Conservation (phyloP, 2,113 vertebrate species). For the Xenus cinereus region DNA sequence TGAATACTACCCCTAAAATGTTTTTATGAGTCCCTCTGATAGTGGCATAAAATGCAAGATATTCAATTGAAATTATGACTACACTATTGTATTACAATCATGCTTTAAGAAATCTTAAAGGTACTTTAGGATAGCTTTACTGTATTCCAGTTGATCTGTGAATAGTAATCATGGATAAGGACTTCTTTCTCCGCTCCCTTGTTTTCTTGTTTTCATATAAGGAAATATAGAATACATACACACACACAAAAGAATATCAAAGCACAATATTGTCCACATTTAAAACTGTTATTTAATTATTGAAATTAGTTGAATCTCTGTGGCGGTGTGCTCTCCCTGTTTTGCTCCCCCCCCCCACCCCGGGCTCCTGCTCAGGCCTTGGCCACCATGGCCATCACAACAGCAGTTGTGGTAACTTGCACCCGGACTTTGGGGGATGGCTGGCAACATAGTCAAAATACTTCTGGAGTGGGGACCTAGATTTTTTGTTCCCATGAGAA, state of each 20-base stretch:
- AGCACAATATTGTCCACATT: background rate
- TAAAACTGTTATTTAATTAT: background rate
- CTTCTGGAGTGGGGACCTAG: too few species aligned
- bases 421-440: too few species aligned
- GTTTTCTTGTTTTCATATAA: background rate
- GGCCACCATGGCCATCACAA: too few species aligned
- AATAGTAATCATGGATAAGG: background rate
- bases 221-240: background rate
- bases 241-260: background rate
- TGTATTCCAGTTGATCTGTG: background rate
- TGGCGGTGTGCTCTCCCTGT: too few species aligned
- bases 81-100: background rate
- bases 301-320: background rate
- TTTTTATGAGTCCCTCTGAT: background rate
- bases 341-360: too few species aligned
- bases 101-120: background rate
- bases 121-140: background rate
- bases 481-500: too few species aligned
- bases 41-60: background rate
- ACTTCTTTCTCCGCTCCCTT: background rate
- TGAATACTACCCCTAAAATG: fast-evolving
- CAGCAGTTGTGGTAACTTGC: too few species aligned
- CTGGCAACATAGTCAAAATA: too few species aligned
- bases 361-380: too few species aligned
- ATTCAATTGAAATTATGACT: background rate